Conservation (phyloP, 2,888 invertebrate species). For the Leptodirus hochenwartii region DNA sequence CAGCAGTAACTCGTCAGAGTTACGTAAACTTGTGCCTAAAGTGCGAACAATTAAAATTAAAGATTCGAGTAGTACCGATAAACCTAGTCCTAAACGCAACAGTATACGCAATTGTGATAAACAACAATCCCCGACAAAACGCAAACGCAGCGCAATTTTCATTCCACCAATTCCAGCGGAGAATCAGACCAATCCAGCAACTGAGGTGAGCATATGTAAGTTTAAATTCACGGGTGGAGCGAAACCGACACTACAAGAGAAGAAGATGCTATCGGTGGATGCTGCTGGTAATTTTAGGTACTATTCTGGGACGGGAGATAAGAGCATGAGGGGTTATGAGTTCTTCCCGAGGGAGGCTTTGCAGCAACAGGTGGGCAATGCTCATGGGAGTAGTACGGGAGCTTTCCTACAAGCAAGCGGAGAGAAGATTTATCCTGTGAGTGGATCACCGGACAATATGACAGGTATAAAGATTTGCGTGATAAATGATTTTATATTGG, state of each 20-base stretch:
- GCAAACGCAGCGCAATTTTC: conserved; percentile 68
- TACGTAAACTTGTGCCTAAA: conserved; percentile 26
- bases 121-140: conserved; percentile 38
- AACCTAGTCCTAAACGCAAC: conserved; percentile 21
- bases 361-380: conserved; percentile 37
- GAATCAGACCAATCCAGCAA: conserved; percentile 55
- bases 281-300: conserved; percentile 72
- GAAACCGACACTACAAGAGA: conserved; percentile 74
- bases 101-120: conserved; percentile 21
- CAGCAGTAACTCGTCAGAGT: conserved; percentile 12
- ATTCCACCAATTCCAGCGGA: conserved; percentile 67
- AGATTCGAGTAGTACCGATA: conserved; percentile 13
- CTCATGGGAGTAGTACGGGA: conserved; percentile 32
- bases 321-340: conserved; percentile 58
- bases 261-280: conserved; percentile 82
- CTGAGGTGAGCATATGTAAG: conserved; percentile 69
- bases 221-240: conserved; percentile 87
- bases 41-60: conserved; percentile 16
- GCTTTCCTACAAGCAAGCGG: conserved; percentile 33
- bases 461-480: too few relatives aligned
- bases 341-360: conserved; percentile 56
- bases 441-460: too few relatives aligned
- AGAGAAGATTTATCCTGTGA: conserved; percentile 31
- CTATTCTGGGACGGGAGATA: conserved; percentile 71
- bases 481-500: too few relatives aligned